A percentile compares a stretch with the other conserved stretches of the same genome.
Evolutionary conservation across 2,888 invertebrate species (phyloP).

Genomic region (Cenopis cana): DNA sequence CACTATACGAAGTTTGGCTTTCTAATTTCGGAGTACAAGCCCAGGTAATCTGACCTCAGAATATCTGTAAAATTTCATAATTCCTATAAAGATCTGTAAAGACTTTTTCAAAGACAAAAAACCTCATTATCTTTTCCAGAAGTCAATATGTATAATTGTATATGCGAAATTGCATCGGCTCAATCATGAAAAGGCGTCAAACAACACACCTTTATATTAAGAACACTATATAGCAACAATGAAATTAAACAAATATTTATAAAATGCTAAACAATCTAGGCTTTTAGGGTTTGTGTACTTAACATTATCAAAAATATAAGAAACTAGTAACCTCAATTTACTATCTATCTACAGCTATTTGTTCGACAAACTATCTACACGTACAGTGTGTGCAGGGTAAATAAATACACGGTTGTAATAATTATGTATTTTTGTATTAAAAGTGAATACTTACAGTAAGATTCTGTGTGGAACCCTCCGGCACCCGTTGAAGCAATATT

Average conservation of each 20-base stretch:
- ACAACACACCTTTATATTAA: background rate
- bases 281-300: background rate
- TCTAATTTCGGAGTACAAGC: no score
- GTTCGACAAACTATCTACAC: slow-evolving; percentile 46
- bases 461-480: slow-evolving; percentile 54
- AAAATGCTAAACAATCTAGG: background rate
- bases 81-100: no score
- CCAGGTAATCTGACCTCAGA: no score
- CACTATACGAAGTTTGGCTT: no score
- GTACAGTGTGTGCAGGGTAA: slow-evolving; percentile 50
- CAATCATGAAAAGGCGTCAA: no score
- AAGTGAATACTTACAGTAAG: slow-evolving; percentile 70
- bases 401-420: slow-evolving; percentile 48
- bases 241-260: background rate
- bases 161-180: no score
- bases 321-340: slow-evolving; percentile 6
- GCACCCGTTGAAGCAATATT: slow-evolving; percentile 64
- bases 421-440: slow-evolving; percentile 60
- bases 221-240: background rate
- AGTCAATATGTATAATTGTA: no score
- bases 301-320: slow-evolving; percentile 6
- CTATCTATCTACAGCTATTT: slow-evolving; percentile 10
- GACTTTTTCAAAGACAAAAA: no score
- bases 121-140: no score
- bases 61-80: no score